Evolutionary conservation across 2,888 invertebrate species (phyloP), one percentile per base, ranked within the genome.

Genomic region (Icerya purchasi): DNA sequence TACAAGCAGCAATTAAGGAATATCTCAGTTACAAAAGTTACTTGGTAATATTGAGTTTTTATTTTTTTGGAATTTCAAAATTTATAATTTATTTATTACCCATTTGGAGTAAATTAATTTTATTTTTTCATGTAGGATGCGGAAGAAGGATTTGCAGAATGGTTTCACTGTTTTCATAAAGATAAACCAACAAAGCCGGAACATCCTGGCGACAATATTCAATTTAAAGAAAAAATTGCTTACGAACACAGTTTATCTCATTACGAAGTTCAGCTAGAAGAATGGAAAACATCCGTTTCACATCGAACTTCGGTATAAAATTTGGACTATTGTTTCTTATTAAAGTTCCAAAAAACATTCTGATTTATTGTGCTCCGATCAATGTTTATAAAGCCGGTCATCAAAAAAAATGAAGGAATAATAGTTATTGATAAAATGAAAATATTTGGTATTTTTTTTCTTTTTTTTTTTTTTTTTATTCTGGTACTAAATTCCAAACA

Each of bases 1-100:
- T 66, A 20, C 60, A 65, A n/a, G 79, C 70, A 66, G 74, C 71
- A 59, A 71, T 92, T 58, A 79, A 86, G 65, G 93, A 94, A 70
- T 86, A 87, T 72, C 75, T 93, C 36, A 89, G 92, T 80, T 63
- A 89, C 68, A 85, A 86, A 71, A 80, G 87, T 0, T 94, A 92
- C 70, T 74, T 94, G 64, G 77, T 69, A 64, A 64, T n/a, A n/a
- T n/a, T n/a, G n/a, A n/a, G n/a, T n/a, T n/a, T n/a, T n/a, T n/a
- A n/a, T n/a, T n/a, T n/a, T n/a, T n/a, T n/a, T n/a, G n/a, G n/a
- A n/a, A n/a, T n/a, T n/a, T n/a, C n/a, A n/a, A n/a, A n/a, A n/a
- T n/a, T n/a, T n/a, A n/a, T n/a, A n/a, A n/a, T n/a, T n/a, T n/a
- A n/a, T n/a, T 19, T 22, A 23, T 19, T 51, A 8, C 2, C 18